phyloP scores from a whole-genome alignment of 2,113 vertebrate genomes.

The Ammodytes marinus region DNA sequence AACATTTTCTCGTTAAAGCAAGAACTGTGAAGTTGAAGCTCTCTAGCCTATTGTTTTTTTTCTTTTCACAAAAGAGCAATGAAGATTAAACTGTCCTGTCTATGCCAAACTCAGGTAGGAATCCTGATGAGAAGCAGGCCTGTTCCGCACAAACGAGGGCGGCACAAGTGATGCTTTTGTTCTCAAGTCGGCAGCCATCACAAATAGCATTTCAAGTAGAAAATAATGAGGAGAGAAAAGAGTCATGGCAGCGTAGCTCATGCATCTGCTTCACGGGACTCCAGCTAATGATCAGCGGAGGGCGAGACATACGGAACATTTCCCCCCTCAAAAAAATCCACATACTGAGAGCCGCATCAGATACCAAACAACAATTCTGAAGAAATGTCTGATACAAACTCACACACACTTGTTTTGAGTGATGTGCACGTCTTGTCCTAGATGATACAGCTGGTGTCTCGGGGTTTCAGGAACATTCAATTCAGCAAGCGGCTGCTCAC shows the following conservation, averaged over 20 bases:
- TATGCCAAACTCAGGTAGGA: not conserved
- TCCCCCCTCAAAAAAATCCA: not conserved
- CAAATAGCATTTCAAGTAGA: not conserved
- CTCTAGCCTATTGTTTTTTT: not conserved
- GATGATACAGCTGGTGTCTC: constrained; percentile 37
- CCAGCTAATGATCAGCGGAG: not conserved
- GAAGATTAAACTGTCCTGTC: not conserved
- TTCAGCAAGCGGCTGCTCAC: constrained; percentile 53
- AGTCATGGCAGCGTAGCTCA: not conserved
- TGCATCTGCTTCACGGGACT: not conserved
- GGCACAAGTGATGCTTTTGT: not conserved
- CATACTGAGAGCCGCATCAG: not conserved
- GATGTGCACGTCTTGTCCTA: constrained; percentile 13
- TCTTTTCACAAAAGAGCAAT: constrained; percentile 4
- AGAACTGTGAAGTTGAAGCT: constrained; percentile 8
- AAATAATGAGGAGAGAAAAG: not conserved
- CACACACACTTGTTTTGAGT: constrained; percentile 22
- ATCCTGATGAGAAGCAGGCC: not conserved
- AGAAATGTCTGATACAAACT: not conserved
- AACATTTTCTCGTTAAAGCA: constrained; percentile 1
- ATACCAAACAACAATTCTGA: not conserved
- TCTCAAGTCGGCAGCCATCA: constrained; percentile 2
- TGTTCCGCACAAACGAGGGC: constrained; percentile 8
- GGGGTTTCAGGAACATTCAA: constrained; percentile 52
- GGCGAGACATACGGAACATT: not conserved